Base-by-base conservation (phyloP, 2,888 invertebrate genomes). In the Lepidonotus clava region DNA sequence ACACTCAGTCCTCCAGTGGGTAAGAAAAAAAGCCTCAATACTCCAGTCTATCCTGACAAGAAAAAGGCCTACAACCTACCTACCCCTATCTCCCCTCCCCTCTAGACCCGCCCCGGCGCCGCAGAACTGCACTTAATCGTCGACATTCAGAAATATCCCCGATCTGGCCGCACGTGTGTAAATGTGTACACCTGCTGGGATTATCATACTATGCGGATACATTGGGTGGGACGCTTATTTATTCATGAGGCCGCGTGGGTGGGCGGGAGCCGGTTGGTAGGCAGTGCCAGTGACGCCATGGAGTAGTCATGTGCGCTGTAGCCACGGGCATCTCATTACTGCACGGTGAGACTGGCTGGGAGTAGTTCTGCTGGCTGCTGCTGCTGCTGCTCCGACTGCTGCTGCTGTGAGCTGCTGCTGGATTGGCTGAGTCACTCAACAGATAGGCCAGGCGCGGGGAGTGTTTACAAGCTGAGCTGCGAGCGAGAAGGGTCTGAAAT, bases 271-370 rank as follows among this genome's bases (percentile, higher is more conserved):
- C n/a, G n/a, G n/a, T n/a, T n/a, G n/a, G n/a, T n/a, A n/a, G n/a
- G n/a, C n/a, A n/a, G n/a, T n/a, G 28, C 61, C 28, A n/a, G 61
- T 61, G 61, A 61, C 61, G 61, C 61, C 61, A 61, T 53, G 24
- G 28, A 18, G 11, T 24, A 4, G 2, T 24, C 61, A 4, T 2
- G 61, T 32, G n/a, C n/a, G 8, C 61, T 32, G 24, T 32, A 24
- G 21, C 61, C 61, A 61, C 11, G 11, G 11, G 61, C 61, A 61
- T 61, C 21, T 4, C 61, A 61, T 61, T 61, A 61, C 61, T 11
- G 1, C 24, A 4, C 61, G 61, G 28, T 24, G 61, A 61, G 61
- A 61, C 28, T 24, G 11, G 61, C 28, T 4, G 28, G 61, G 28
- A 61, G 61, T 28, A 28, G 61, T 32, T 61, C 28, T 1, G 24